A percentile compares a stretch with the other conserved stretches of the same genome.
Evolutionary conservation across 2,113 vertebrate genomes (phyloP).

Genomic region (Anhinga anhinga): DNA sequence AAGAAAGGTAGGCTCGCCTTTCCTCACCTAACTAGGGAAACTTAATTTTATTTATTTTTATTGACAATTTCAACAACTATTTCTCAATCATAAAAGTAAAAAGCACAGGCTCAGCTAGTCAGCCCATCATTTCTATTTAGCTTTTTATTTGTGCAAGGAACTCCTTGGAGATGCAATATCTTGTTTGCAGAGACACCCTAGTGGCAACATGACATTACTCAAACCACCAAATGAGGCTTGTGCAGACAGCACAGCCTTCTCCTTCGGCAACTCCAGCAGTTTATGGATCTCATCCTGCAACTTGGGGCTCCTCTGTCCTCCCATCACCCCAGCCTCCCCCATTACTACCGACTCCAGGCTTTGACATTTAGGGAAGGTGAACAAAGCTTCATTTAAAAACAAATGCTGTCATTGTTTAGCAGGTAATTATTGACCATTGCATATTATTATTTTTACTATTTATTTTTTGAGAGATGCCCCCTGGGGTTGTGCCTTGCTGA

Average conservation of each 20-base stretch:
- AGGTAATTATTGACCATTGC: not conserved
- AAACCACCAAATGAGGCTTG: not conserved
- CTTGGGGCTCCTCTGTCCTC: not conserved
- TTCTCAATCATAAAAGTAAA: constrained; percentile 70
- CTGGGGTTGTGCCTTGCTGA: not conserved
- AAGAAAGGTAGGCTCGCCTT: constrained; percentile 18
- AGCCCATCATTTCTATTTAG: constrained; percentile 62
- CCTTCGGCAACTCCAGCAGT: not conserved
- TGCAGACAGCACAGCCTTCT: not conserved
- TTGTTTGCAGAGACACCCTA: constrained; percentile 60
- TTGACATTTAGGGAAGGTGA: not conserved
- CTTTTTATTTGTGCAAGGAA: constrained; percentile 45
- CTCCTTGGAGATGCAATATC: constrained; percentile 54
- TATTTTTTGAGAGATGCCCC: not conserved
- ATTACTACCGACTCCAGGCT: accelerated
- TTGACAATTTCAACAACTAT: constrained; percentile 58
- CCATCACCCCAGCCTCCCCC: not conserved
- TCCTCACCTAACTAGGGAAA: constrained; percentile 25
- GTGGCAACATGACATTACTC: constrained; percentile 50
- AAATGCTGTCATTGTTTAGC: not conserved
- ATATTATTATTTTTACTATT: not conserved
- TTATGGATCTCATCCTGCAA: not conserved
- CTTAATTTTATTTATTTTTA: constrained; percentile 74
- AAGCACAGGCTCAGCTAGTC: constrained; percentile 42
- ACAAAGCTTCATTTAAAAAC: not conserved